Base-by-base conservation (phyloP, 1,140 invertebrate genomes). In the Rhynchophorus ferrugineus region DNA sequence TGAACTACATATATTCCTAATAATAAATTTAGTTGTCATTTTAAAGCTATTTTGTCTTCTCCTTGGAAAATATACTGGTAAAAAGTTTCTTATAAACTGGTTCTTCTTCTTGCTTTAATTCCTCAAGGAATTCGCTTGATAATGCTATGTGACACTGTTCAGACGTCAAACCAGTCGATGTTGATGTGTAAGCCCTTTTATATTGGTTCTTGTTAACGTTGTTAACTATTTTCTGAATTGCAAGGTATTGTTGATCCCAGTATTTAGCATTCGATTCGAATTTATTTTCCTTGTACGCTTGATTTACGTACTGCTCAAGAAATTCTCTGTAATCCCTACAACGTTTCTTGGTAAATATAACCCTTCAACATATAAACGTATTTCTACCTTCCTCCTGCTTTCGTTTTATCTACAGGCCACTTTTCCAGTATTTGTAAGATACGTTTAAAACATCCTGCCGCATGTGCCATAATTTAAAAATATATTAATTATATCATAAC, bases 321-420 rank as follows among this genome's bases (percentile, higher is more conserved):
- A 81, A 76, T 61, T 84, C 78, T 45, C 83, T 84, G 36, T 91
- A 70, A 71, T 91, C 88, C 63, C 89, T 89, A 70, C 60, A 75
- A 75, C n/a, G 18, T 34, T 18, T 33, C 13, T 35, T n/a, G n/a
- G n/a, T n/a, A 45, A 45, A 18, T 6, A 33, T 35, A 6, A n/a
- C 33, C n/a, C 6, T 13, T 7, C 1, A 19, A 1, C 19, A 42
- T 42, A 9, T 3, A 9, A 6, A 42, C 5, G 2, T 19, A n/a
- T 9, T 1, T 7, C 57, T 73, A 88, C 86, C 83, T 83, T 65
- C 81, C 81, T 65, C 81, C 81, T 18, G 70, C 67, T 76, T 89
- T 91, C 9, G 73, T 72, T 58, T 73, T 70, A 69, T 90, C 87
- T 20, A 87, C 56, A 21, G 87, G 86, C 87, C 87, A 91, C 66